Base-by-base conservation (phyloP, 2,888 invertebrate genomes). In the Lydus trimaculatus region DNA sequence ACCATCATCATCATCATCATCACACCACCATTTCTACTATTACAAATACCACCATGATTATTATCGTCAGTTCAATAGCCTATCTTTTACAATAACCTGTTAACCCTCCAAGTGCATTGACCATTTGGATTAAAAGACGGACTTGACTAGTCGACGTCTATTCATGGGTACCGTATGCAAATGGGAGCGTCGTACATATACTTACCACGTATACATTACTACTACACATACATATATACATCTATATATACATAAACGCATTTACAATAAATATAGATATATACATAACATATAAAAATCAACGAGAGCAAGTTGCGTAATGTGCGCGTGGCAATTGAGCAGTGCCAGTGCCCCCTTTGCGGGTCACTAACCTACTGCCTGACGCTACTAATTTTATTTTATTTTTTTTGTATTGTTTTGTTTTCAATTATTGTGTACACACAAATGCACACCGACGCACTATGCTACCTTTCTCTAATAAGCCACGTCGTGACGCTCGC, bases 291-390 rank as follows among this genome's bases (percentile, higher is more conserved):
- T n/a, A 58, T 39, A 59, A 63, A 64, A 68, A 61, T 56, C 64
- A 66, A 70, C 36, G 66, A 66, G 70, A 70, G 61, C 62, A 58
- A 61, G 70, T 70, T 70, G 67, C 70, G 70, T 70, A 70, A 70
- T 70, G 70, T 67, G 65, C 70, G 70, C 70, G 70, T 70, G 70
- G 70, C 67, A 70, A 67, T 70, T 70, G 67, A 65, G 63, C 75
- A 81, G 81, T 81, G 83, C 82, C 82, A 82, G 81, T 83, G 83
- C 79, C 82, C 83, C 75, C 80, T 79, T 82, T 82, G 79, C 80
- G 74, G 82, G 82, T 83, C 83, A 81, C 75, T 82, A 80, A 83
- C 83, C 83, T 76, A 70, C 67, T 70, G 70, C 67, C 64, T 66
- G 66, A 58, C 61, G 48, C 48, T 20, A 48, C 48, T 9, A 48